Base-by-base conservation (phyloP, 2,888 invertebrate species). In the Dryobota labecula region DNA sequence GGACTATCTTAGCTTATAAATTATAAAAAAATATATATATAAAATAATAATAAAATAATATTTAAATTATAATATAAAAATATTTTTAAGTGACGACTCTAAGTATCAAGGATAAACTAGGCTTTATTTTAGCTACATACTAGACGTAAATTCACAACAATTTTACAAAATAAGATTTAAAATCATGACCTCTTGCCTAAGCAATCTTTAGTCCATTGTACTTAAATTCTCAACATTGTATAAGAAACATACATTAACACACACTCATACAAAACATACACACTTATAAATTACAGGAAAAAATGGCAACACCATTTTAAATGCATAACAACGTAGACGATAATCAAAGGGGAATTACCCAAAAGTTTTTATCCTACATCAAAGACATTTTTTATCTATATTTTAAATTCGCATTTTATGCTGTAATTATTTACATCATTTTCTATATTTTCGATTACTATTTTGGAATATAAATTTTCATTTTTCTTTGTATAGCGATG, bases 391-490 rank as follows among this genome's bases (percentile, higher is more conserved):
- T 93, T 18, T 92, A 88, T 63, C 74, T 96, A 7, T 96, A 96
- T 80, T 83, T 93, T 3, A 96, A 94, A 87, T 95, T 96, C 60
- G 92, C 93, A 0, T 69, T 94, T 0, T 95, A 95, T 80, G 95
- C 96, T 2, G 56, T 96, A 51, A 88, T 89, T 1, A 92, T 96
- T 45, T 96, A 94, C 78, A 81, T 93, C 0, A 33, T 95, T 13
- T 95, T 95, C 78, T 95, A 94, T 80, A 93, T 92, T 78, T 95
- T 94, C 85, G 95, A 95, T 76, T 92, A 93, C 80, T 95, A 94
- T 88, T 92, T 95, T 82, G 92, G 92, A 36, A 93, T 88, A 89
- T 69, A 53, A 80, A 62, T 63, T 60, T 47, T 68, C 30, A 71
- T 57, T 68, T 76, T 71, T 62, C 70, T 79, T 72, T 56, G 45